A percentile compares a stretch with the other conserved stretches of the same genome.
Conservation (phyloP, 2,888 invertebrate genomes). For the Salpingus planirostris region DNA sequence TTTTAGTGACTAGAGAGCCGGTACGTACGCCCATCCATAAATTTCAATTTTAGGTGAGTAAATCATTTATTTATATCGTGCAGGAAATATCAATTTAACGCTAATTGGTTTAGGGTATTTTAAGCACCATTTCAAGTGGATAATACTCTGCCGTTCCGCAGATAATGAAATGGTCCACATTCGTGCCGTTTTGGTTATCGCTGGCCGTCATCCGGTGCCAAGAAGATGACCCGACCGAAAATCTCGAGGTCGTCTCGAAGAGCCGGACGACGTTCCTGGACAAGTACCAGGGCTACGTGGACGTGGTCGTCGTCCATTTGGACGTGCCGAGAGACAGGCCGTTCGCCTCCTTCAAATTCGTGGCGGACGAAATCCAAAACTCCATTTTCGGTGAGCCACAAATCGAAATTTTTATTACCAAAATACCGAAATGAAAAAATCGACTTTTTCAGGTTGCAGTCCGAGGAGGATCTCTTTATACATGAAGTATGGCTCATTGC, state of each 20-base stretch:
- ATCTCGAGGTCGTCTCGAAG: slow-evolving; percentile 21
- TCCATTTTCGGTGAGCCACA: slow-evolving; percentile 32
- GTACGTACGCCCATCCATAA: no score
- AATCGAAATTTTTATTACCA: background rate
- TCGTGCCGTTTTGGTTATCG: background rate
- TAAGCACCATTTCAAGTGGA: no score
- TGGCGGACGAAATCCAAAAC: slow-evolving; percentile 30
- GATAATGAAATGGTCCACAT: background rate
- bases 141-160: no score
- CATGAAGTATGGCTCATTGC: slow-evolving; percentile 73
- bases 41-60: no score
- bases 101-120: no score
- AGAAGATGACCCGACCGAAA: no score
- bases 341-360: slow-evolving; percentile 35
- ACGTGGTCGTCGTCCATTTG: slow-evolving; percentile 34
- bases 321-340: slow-evolving; percentile 33
- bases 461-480: slow-evolving; percentile 53
- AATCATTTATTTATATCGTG: no score
- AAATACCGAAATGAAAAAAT: slow-evolving; percentile 4
- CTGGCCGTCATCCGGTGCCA: no score
- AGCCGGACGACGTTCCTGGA: slow-evolving; percentile 28
- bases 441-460: slow-evolving; percentile 33
- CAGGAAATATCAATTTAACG: no score
- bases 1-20: no score
- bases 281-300: slow-evolving; percentile 32